Base-by-base conservation (phyloP, 64 coral and sea anemone genomes). In the Montipora sp. region DNA sequence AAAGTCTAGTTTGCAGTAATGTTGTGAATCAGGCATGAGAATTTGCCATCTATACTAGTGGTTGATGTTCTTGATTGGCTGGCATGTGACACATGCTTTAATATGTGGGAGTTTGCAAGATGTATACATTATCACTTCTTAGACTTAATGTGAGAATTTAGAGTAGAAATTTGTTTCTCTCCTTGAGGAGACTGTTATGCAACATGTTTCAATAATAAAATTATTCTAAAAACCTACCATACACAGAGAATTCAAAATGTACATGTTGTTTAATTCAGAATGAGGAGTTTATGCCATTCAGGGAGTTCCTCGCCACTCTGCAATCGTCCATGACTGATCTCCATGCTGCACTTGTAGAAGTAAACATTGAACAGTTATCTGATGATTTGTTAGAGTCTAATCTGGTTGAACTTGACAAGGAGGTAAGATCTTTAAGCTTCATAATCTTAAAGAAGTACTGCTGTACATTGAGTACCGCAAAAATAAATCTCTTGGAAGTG, bases 381-480 rank as follows among this genome's bases (percentile, higher is more conserved):
- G 77, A 93, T 73, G 91, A 93, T n/a, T 59, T 95, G 1, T 77
- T 95, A 69, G 87, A 95, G 89, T 49, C 95, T 8, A 90, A 88
- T 77, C 57, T 98, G 43, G 76, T 61, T 59, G 77, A 98, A 60
- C 69, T 98, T 57, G 90, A 98, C 83, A 93, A 94, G 78, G 88
- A 95, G 94, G 96, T 98, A 93, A 76, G 65, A 45, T 18, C 3
- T 9, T 68, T 18, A 18, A n/a, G 19, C 68, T 71, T 71, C 6
- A 22, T 5, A 23, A 21, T 21, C 20, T 21, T 23, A 5, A 23
- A 4, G 8, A 66, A 66, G 11, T 66, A 55, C 10, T 7, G 51
- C 51, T 55, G 51, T 55, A 55, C 51, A 55, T 36, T 36, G 36
- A 36, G 36, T 36, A 2, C 36, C 36, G 2, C 2, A 36, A 36